A percentile compares a stretch with the other conserved stretches of the same genome.
Evolutionary conservation across 2,888 invertebrate species (phyloP).

Genomic region (Stenotaenia linearis): DNA sequence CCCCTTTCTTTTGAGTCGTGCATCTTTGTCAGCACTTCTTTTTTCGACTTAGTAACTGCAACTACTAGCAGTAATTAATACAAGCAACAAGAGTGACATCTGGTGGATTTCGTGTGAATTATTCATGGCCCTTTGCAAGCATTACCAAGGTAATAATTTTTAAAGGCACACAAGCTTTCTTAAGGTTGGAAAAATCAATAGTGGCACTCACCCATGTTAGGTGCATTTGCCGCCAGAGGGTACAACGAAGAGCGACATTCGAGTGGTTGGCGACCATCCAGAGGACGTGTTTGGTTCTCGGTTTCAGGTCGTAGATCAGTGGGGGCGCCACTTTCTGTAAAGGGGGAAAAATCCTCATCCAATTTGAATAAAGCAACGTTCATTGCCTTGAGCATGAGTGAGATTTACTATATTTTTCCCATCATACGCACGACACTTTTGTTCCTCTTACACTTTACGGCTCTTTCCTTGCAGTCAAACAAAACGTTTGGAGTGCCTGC

Average conservation of each 20-base stretch:
- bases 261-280: conserved; percentile 21
- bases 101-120: conserved; percentile 21
- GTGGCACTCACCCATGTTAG: conserved; percentile 15
- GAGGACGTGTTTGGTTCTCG: background rate
- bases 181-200: conserved; percentile 5
- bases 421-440: conserved; percentile 23
- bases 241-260: conserved; percentile 17
- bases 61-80: conserved; percentile 16
- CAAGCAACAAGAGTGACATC: conserved; percentile 15
- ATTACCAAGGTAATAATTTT: conserved; percentile 22
- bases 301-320: conserved; percentile 14
- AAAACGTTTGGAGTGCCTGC: conserved; percentile 14
- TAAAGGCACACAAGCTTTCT: conserved; percentile 10
- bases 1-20: background rate
- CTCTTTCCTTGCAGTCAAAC: background rate
- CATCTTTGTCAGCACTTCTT: conserved; percentile 10
- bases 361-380: conserved; percentile 24
- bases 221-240: conserved; percentile 21
- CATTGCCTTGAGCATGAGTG: background rate
- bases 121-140: conserved; percentile 24
- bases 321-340: conserved; percentile 24
- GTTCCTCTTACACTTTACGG: conserved; percentile 1
- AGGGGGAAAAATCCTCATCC: background rate
- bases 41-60: background rate
- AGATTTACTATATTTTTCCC: conserved; percentile 19